Base-by-base conservation (phyloP, 2,888 invertebrate genomes). In the Agelastica alni region DNA sequence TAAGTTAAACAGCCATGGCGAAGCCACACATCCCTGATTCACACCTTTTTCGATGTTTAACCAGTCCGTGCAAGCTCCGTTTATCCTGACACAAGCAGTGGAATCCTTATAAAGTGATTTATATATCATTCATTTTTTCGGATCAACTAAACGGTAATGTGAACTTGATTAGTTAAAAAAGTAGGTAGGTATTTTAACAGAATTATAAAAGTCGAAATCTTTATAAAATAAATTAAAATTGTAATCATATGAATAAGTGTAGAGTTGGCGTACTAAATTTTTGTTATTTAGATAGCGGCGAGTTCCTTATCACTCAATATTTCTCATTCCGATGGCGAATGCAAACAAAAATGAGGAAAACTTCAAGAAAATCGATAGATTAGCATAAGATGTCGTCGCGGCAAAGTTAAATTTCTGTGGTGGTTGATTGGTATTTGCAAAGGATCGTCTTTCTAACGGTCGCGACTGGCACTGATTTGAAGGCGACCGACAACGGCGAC, bases 391-490 rank as follows among this genome's bases (percentile, higher is more conserved):
- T 51, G 49, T 51, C 43, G 48, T 51, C 46, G 49, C 43, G 22
- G 41, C 41, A 47, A 53, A 53, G 53, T 48, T 47, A 41, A 56
- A 56, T 47, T 53, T 48, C 51, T 47, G 56, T 42, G 53, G 48
- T 51, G 52, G 55, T 52, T 75, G 76, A 74, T 75, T 75, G 74
- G 71, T 75, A 71, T 75, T 76, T 75, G 73, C 72, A 63, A 62
- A 74, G 74, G 75, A 75, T 73, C 74, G 74, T 71, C 74, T 74
- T n/a, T 74, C 68, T 69, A 54, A 52, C 54, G 54, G 56, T 42
- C 56, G 59, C 52, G 20, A 45, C 52, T 51, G 56, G 56, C 52
- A 46, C 56, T 59, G 59, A 59, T 59, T 59, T 47, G 46, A 32
- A 46, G 49, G 51, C 54, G 59, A 54, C 59, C 59, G 37, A 39